Percentiles rank a stretch among this genome's conserved stretches.
Conservation (phyloP, 2,888 invertebrate genomes). For the Nomada goodeniana region DNA sequence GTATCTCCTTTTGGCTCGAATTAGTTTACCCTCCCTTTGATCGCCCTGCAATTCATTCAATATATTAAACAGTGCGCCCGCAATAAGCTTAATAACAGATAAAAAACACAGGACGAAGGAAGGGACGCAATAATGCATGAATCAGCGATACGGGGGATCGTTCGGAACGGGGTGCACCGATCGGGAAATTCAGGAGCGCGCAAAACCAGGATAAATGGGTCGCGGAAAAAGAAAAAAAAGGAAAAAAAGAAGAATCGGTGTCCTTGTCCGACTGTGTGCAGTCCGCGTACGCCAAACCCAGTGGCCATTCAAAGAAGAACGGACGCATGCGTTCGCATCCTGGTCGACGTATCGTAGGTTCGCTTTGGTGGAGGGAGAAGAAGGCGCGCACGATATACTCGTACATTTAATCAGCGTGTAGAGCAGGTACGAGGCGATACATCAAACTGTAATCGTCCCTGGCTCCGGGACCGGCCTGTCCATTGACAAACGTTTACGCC, state of each 20-base stretch:
- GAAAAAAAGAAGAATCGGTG: slow-evolving; percentile 15
- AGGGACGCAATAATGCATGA: not conserved
- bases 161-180: not conserved
- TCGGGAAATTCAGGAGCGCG: slow-evolving; percentile 11
- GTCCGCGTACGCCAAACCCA: slow-evolving; percentile 48
- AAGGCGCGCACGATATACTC: slow-evolving; percentile 59
- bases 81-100: no score
- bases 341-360: slow-evolving; percentile 35
- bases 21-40: no score
- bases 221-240: not conserved
- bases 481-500: no score
- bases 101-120: not conserved
- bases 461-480: not conserved
- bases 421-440: slow-evolving; percentile 43
- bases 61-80: no score
- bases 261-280: slow-evolving; percentile 46
- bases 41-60: no score
- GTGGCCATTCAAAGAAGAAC: slow-evolving; percentile 31
- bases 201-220: slow-evolving; percentile 6
- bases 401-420: slow-evolving; percentile 59
- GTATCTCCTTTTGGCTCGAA: no score
- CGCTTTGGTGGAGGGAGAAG: slow-evolving; percentile 38
- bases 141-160: no score
- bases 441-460: slow-evolving; percentile 17
- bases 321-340: slow-evolving; percentile 64